Percentiles rank a stretch among this genome's conserved stretches.
Conservation (phyloP, 2,797 vertebrate genomes). For the Euthynnus affinis region DNA sequence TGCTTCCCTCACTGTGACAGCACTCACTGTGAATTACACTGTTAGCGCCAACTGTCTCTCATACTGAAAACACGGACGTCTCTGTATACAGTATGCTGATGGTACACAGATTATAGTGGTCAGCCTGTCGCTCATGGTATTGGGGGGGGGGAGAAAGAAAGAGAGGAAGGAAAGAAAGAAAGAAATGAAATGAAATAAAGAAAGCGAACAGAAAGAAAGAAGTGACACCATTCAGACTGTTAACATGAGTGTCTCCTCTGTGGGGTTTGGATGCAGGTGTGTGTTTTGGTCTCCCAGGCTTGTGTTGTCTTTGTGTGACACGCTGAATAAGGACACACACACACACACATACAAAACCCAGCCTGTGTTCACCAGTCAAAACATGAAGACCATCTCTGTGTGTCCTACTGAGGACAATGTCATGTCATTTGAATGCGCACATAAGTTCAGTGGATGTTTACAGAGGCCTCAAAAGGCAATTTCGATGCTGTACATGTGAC, state of each 20-base stretch:
- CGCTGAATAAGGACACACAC: slow-evolving; percentile 42
- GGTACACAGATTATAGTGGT: slow-evolving; percentile 62
- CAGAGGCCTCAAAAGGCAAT: background rate
- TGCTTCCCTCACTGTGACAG: slow-evolving; percentile 74
- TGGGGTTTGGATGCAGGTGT: slow-evolving; percentile 73
- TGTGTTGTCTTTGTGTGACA: slow-evolving; percentile 59
- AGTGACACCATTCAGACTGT: slow-evolving; percentile 73
- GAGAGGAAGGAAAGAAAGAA: slow-evolving; percentile 39
- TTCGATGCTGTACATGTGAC: background rate
- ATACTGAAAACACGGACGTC: slow-evolving; percentile 64
- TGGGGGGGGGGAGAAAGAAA: slow-evolving; percentile 44
- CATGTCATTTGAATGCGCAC: background rate
- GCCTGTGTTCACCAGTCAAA: slow-evolving; percentile 39
- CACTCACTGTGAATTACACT: slow-evolving; percentile 74
- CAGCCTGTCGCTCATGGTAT: slow-evolving; percentile 53
- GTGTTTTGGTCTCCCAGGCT: slow-evolving; percentile 57
- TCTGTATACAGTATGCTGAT: slow-evolving; percentile 73
- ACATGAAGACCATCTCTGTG: slow-evolving; percentile 24
- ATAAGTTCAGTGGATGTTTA: background rate
- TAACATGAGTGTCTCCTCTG: slow-evolving; percentile 70
- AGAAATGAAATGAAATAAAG: slow-evolving; percentile 24
- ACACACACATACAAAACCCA: slow-evolving; percentile 36
- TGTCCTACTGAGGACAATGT: background rate
- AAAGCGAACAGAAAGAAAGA: slow-evolving; percentile 51
- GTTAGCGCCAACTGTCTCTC: slow-evolving; percentile 73